phyloP scores from a whole-genome alignment of 2,888 invertebrate species.

The Seira musarum region DNA sequence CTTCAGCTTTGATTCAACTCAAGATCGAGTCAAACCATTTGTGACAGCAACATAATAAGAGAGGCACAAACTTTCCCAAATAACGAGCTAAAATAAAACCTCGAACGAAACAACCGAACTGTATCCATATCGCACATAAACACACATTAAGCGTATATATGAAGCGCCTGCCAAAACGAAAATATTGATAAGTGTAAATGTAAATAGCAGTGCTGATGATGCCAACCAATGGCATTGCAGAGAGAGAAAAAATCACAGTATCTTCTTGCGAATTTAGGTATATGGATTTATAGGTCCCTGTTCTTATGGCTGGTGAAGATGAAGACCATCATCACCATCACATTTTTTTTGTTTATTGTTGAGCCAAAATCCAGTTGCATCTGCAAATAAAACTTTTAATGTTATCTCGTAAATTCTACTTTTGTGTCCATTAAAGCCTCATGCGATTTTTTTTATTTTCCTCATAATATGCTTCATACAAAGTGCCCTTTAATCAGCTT shows the following conservation, averaged over 20 bases:
- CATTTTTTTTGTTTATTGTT: not conserved
- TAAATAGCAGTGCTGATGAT: not conserved
- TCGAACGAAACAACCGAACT: not conserved
- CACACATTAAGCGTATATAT: not conserved
- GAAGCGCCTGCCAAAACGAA: conserved; percentile 12
- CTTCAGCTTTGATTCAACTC: not conserved
- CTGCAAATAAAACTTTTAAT: conserved; percentile 2
- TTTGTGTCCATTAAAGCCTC: not conserved
- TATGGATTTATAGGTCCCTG: not conserved
- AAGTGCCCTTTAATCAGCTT: conserved; percentile 12
- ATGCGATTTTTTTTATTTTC: not conserved
- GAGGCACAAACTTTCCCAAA: not conserved
- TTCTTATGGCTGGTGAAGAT: no score
- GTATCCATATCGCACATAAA: conserved; percentile 19
- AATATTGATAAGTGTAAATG: conserved; percentile 9
- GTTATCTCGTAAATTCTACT: conserved; percentile 10
- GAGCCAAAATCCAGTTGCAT: conserved; percentile 7
- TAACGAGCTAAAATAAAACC: not conserved
- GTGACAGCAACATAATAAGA: conserved; percentile 4
- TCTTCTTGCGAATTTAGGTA: not conserved
- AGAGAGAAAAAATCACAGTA: no score
- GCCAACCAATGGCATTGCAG: not conserved
- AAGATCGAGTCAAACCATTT: conserved; percentile 15
- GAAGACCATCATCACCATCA: no score
- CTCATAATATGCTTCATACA: conserved; percentile 2